These are phyloP conservation scores for Dascyllus trimaculatus DNA, from an alignment of 2,113 vertebrate species.

Conservation along the genomic window DNA sequence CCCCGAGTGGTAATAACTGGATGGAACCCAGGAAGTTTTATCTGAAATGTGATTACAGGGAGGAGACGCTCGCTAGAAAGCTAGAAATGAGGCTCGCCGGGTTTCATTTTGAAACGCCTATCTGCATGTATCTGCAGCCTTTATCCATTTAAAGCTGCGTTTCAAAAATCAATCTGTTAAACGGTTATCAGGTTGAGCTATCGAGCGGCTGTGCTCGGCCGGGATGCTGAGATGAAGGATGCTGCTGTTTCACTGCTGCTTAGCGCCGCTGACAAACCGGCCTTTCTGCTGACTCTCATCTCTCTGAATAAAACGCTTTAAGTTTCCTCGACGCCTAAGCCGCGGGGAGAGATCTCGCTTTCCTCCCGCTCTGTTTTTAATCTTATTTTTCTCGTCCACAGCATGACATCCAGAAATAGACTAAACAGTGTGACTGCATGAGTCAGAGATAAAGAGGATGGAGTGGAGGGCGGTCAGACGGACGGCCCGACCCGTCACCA, in stretches of 20 bases:
- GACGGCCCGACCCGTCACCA: slow-evolving; percentile 53
- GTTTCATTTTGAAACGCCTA: slow-evolving; percentile 31
- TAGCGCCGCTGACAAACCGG: slow-evolving; percentile 37
- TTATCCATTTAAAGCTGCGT: slow-evolving; percentile 64
- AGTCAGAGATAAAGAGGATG: slow-evolving; percentile 56
- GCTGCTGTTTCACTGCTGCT: too few relatives aligned
- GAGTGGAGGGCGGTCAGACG: slow-evolving; percentile 18
- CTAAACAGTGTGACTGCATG: slow-evolving; percentile 70
- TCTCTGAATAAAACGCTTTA: slow-evolving; percentile 63
- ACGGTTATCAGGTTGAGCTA: slow-evolving; percentile 74
- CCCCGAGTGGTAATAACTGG: slow-evolving; percentile 4
- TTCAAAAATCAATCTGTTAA: slow-evolving; percentile 75
- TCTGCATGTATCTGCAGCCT: slow-evolving; percentile 31
- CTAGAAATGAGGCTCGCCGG: background rate
- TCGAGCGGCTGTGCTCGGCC: slow-evolving; percentile 38
- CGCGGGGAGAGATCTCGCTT: slow-evolving; percentile 60
- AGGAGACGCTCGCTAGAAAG: background rate
- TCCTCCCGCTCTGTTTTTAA: slow-evolving; percentile 66
- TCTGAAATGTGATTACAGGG: background rate
- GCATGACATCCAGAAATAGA: slow-evolving; percentile 79
- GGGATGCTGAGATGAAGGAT: too few relatives aligned
- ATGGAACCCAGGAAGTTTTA: slow-evolving; percentile 7
- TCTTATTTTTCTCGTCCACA: slow-evolving; percentile 71
- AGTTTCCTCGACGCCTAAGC: slow-evolving; percentile 72
- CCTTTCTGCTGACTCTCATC: slow-evolving; percentile 66